Percentiles rank a stretch among this genome's conserved stretches.
Conservation (phyloP, 2,888 invertebrate genomes). For the Megalurothrips usitatus region DNA sequence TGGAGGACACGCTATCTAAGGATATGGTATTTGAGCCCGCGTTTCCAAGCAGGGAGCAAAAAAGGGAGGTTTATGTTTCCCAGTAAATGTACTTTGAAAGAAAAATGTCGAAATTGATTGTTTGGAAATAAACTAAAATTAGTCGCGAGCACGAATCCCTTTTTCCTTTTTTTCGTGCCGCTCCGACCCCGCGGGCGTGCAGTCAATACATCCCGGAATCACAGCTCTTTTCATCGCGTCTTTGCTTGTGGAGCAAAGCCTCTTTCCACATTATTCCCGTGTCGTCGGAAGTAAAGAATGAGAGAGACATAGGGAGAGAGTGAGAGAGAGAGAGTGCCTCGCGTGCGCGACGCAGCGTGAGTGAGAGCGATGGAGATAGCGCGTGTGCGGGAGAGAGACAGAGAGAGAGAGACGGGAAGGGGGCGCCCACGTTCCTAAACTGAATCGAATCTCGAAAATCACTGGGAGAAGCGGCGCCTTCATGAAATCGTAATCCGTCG, state of each 20-base stretch:
- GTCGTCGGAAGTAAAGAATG: background rate
- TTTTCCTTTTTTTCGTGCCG: background rate
- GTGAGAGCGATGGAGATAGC: background rate
- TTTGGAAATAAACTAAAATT: background rate
- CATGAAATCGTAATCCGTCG: conserved; percentile 10
- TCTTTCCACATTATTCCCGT: background rate
- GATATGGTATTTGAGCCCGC: too few species aligned
- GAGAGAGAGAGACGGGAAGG: background rate
- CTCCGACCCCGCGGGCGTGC: background rate
- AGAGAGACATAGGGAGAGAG: background rate
- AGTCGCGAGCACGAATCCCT: background rate
- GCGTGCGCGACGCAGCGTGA: too few species aligned
- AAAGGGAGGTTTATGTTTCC: too few species aligned
- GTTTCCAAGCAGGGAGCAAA: too few species aligned
- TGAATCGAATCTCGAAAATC: conserved; percentile 26
- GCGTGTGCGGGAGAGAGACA: background rate
- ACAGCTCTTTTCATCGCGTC: background rate
- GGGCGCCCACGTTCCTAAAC: background rate
- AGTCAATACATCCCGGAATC: background rate
- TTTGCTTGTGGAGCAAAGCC: background rate
- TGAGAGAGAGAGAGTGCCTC: background rate
- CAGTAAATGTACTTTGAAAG: background rate
- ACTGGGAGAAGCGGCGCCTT: background rate
- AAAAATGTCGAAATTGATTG: background rate
- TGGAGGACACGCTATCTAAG: too few species aligned